phyloP scores from a whole-genome alignment of 2,113 vertebrate species.

The Caracal caracal region DNA sequence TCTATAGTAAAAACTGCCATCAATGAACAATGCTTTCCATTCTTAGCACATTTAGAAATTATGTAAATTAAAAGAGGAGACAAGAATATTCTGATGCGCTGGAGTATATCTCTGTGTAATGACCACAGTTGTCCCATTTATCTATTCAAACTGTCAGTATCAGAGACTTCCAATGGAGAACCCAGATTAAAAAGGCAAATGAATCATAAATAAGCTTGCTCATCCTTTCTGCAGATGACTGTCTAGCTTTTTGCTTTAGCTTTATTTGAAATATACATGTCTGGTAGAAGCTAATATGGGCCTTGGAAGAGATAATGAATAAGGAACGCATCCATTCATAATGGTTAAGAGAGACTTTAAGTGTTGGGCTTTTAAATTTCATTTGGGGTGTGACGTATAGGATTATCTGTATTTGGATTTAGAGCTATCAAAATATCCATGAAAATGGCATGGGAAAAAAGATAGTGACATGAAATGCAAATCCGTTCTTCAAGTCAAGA shows the following conservation, averaged over 20 bases:
- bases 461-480: not conserved
- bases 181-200: slow-evolving; percentile 62
- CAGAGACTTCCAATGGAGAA: slow-evolving; percentile 48
- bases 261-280: slow-evolving; percentile 59
- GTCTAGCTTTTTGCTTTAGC: not conserved
- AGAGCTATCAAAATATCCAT: slow-evolving; percentile 1
- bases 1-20: slow-evolving; percentile 62
- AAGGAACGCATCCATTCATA: slow-evolving; percentile 10
- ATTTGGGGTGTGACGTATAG: slow-evolving; percentile 11
- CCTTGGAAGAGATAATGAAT: slow-evolving; percentile 32
- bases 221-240: slow-evolving; percentile 46
- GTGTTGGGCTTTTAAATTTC: slow-evolving; percentile 41
- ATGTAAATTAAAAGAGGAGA: slow-evolving; percentile 66
- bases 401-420: slow-evolving; percentile 34
- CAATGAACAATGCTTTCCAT: slow-evolving; percentile 71
- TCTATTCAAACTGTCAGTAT: slow-evolving; percentile 60
- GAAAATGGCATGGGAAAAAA: not conserved
- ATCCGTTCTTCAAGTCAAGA: not conserved
- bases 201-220: slow-evolving; percentile 59
- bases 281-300: slow-evolving; percentile 34
- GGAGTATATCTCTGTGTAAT: slow-evolving; percentile 68
- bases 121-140: slow-evolving; percentile 64
- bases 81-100: slow-evolving; percentile 54
- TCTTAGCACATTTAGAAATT: slow-evolving; percentile 74
- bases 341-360: not conserved